Evolutionary conservation across 2,113 vertebrate genomes (phyloP).

Genomic region (Chauna torquata): DNA sequence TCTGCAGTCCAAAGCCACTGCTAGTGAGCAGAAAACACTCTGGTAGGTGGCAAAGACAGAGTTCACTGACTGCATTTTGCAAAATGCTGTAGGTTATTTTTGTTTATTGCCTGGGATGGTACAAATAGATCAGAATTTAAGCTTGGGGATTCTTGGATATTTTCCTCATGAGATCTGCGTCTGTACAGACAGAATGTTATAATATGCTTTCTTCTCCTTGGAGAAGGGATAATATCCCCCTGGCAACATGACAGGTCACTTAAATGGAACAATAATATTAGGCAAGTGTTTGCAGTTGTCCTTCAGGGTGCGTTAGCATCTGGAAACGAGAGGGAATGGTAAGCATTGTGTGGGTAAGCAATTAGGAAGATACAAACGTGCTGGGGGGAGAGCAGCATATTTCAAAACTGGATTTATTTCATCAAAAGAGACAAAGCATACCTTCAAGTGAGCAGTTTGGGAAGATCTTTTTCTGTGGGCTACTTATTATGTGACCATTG

Average conservation of each 20-base stretch:
- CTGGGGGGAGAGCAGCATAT: background rate
- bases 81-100: background rate
- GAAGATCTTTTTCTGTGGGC: background rate
- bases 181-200: background rate
- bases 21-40: background rate
- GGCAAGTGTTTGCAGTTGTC: background rate
- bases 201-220: background rate
- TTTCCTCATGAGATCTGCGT: background rate
- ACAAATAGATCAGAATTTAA: background rate
- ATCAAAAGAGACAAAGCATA: background rate
- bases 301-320: background rate
- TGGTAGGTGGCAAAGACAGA: background rate
- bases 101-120: background rate
- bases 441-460: background rate
- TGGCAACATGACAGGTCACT: background rate
- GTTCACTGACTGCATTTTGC: background rate
- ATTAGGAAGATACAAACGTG: background rate
- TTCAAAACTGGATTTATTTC: background rate
- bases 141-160: background rate
- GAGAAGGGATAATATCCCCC: background rate
- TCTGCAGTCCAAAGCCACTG: background rate
- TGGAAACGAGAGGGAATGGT: background rate
- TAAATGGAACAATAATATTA: background rate
- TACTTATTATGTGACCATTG: background rate
- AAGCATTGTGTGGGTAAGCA: background rate